phyloP scores from a whole-genome alignment of 2,113 vertebrate genomes.

The Petrocephalus zakoni region DNA sequence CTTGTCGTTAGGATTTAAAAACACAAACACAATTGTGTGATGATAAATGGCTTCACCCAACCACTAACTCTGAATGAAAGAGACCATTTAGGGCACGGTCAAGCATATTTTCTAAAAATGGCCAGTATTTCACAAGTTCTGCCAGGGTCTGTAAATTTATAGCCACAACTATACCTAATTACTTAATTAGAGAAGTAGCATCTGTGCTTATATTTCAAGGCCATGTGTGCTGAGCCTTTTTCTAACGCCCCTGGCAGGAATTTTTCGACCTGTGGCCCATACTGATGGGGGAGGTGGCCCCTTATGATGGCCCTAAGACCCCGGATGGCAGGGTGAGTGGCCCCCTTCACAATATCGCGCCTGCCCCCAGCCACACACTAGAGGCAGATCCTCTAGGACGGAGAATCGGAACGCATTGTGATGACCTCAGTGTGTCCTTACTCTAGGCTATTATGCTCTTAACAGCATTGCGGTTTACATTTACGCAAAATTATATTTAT shows the following conservation, averaged over 20 bases:
- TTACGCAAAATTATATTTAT: neutral
- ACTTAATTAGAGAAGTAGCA: neutral
- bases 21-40: too few species aligned
- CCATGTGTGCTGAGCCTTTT: neutral
- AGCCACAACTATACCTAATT: neutral
- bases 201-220: neutral
- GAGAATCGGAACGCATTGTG: neutral
- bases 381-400: neutral
- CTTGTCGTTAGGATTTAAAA: too few species aligned
- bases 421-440: neutral
- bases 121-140: too few species aligned
- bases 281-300: slow-evolving; percentile 67
- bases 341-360: too few species aligned
- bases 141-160: too few species aligned
- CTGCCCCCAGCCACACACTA: too few species aligned
- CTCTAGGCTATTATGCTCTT: neutral
- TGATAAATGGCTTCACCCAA: too few species aligned
- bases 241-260: slow-evolving; percentile 48
- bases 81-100: too few species aligned
- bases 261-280: slow-evolving; percentile 72
- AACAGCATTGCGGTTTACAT: neutral
- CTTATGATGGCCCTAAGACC: slow-evolving; percentile 68
- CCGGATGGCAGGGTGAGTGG: slow-evolving; percentile 68
- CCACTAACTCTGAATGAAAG: too few species aligned
- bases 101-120: too few species aligned